Evolutionary conservation across 2,113 vertebrate genomes (phyloP), one percentile per base, ranked within the genome.

Genomic region (Gobio gobio): DNA sequence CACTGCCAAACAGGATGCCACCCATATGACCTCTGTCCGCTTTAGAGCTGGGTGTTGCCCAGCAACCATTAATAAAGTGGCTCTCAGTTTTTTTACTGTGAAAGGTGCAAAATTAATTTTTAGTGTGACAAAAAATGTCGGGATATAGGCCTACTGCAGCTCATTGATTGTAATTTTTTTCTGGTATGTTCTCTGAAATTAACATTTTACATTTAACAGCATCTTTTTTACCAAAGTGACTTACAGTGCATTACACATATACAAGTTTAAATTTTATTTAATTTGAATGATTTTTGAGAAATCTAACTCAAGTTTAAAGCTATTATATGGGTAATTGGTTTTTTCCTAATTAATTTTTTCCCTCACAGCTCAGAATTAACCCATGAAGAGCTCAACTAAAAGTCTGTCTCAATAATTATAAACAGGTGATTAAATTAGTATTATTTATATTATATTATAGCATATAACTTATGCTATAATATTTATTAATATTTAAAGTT

Each of bases 41-140:
- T 43, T 45, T 22, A 18, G 12, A 29, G 22, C 70, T 64, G 63
- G 79, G 36, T 68, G 79, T 82, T 68, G 26, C 79, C 79, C 33
- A 51, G 79, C 63, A 68, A 82, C 70, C 68, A 56, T 24, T 54
- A 70, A 63, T 84, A 61, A 75, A 61, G 72, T 63, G 14, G 54
- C 12, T 75, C 72, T 24, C 51, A 75, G 72, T 22, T n/a, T 84
- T 36, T 74, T 13, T 47, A n/a, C 10, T 64, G 8, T 76, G 18
- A 45, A 76, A 63, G 56, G 45, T 66, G 61, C 18, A 18, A 51
- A 81, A 47, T 49, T 0, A 22, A 47, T 10, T 16, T 58, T 63
- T 43, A 13, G 78, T 47, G 43, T 22, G 4, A n/a, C 20, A 26
- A 29, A 36, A 78, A 61, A 61, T 64, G 2, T 26, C 49, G 5